These are phyloP conservation scores for Alligator mississippiensis DNA, from an alignment of 2,113 vertebrate species.

Conservation along the genomic window DNA sequence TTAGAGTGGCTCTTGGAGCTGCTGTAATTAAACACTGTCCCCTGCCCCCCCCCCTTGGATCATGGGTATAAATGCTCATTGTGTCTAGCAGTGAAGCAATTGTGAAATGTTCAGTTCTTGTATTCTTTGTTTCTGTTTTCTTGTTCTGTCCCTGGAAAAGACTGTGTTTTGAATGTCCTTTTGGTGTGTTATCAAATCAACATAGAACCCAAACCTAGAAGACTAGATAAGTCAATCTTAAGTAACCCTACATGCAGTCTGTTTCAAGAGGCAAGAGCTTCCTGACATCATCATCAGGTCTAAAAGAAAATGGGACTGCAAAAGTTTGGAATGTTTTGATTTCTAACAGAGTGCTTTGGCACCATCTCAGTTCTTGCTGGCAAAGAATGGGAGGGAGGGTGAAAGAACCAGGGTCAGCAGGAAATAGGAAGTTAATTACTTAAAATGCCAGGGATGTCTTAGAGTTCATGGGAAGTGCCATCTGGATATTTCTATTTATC, in stretches of 20 bases:
- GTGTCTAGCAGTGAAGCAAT: fast-evolving
- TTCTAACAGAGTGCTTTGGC: conserved; percentile 26
- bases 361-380: conserved; percentile 50
- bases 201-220: background rate
- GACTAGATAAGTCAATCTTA: conserved; percentile 11
- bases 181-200: background rate
- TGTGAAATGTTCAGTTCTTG: background rate
- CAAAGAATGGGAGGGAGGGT: conserved; percentile 6
- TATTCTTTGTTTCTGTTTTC: background rate
- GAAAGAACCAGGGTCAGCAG: conserved; percentile 20
- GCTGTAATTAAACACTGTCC: no score
- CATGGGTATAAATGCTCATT: background rate
- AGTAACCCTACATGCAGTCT: background rate
- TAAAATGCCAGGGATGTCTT: conserved; percentile 55
- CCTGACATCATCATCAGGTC: background rate
- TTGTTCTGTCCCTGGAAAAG: background rate
- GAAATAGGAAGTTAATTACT: conserved; percentile 61
- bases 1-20: no score
- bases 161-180: background rate
- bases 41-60: no score
- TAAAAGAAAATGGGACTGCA: fast-evolving
- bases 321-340: conserved; percentile 35
- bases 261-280: conserved; percentile 10
- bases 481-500: conserved; percentile 62
- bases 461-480: background rate